Evolutionary conservation across 2,888 invertebrate species (phyloP).

Genomic region (Tetropium fuscum): DNA sequence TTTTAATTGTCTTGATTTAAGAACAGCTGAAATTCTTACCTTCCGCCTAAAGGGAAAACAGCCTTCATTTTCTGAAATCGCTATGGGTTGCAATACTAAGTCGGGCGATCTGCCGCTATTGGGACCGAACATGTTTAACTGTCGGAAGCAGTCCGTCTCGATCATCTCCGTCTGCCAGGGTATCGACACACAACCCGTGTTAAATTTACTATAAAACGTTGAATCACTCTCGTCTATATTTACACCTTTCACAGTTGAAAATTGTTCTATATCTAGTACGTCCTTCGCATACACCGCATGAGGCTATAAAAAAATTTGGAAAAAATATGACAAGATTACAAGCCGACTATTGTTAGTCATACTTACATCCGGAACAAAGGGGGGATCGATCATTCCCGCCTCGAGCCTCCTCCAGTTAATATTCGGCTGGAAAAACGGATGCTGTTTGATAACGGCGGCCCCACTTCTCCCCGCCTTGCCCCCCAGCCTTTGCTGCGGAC

Average conservation of each 20-base stretch:
- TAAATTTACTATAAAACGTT: conserved; percentile 98
- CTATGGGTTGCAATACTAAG: conserved; percentile 80
- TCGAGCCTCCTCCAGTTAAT: conserved; percentile 98
- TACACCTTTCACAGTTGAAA: conserved; percentile 98
- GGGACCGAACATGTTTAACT: conserved; percentile 91
- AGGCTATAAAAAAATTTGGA: conserved; percentile 74
- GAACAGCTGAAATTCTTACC: too few relatives aligned
- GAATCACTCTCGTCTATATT: conserved; percentile 97
- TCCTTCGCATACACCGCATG: conserved; percentile 99
- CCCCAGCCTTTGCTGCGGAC: conserved; percentile 83
- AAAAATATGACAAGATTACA: neutral
- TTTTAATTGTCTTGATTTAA: too few relatives aligned
- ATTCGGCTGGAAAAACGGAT: conserved; percentile 76
- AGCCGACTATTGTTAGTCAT: conserved; percentile 6
- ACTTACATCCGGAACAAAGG: conserved; percentile 92
- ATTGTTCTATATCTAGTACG: conserved; percentile 99
- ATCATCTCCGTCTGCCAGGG: conserved; percentile 99
- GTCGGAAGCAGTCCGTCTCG: conserved; percentile 97
- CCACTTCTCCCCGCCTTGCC: conserved; percentile 83
- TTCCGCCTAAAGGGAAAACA: conserved; percentile 91
- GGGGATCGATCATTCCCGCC: conserved; percentile 94
- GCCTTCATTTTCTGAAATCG: conserved; percentile 78
- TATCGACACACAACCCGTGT: conserved; percentile 98
- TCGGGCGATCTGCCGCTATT: conserved; percentile 81
- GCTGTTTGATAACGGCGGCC: conserved; percentile 80